These are phyloP conservation scores for Drosophila robusta DNA, from an alignment of 2,888 invertebrate genomes.

Conservation along the genomic window DNA sequence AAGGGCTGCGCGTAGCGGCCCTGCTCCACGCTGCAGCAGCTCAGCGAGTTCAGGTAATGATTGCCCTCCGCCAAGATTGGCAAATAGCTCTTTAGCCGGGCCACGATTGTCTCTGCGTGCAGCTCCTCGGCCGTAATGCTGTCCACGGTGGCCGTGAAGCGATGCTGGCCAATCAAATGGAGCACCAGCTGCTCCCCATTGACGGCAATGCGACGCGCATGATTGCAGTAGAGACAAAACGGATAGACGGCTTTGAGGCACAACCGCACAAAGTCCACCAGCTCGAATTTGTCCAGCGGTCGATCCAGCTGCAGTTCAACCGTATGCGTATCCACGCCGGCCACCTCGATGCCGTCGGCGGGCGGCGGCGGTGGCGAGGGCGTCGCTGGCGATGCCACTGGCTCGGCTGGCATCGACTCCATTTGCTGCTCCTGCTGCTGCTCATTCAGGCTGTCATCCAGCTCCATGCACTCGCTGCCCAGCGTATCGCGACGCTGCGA, in stretches of 20 bases:
- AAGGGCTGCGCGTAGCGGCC: slow-evolving; percentile 81
- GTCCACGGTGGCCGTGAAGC: slow-evolving; percentile 91
- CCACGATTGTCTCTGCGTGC: slow-evolving; percentile 89
- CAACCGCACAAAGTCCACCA: slow-evolving; percentile 90
- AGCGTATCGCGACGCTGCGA: slow-evolving; percentile 62
- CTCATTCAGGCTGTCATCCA: slow-evolving; percentile 58
- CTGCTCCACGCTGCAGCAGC: slow-evolving; percentile 88
- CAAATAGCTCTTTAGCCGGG: slow-evolving; percentile 87
- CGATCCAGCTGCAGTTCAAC: slow-evolving; percentile 90
- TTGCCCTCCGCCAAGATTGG: slow-evolving; percentile 86
- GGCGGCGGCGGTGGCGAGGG: slow-evolving; percentile 45
- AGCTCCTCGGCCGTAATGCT: slow-evolving; percentile 91
- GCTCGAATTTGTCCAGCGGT: slow-evolving; percentile 90
- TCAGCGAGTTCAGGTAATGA: slow-evolving; percentile 90
- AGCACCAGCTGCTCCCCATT: slow-evolving; percentile 92
- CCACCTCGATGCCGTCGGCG: slow-evolving; percentile 86
- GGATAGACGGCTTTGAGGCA: slow-evolving; percentile 90
- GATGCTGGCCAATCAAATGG: slow-evolving; percentile 92
- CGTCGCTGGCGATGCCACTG: background rate
- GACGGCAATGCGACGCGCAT: slow-evolving; percentile 93
- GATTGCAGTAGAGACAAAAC: slow-evolving; percentile 93
- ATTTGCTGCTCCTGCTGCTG: background rate
- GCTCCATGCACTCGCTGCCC: slow-evolving; percentile 73
- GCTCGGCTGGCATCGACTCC: background rate
- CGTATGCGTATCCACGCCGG: slow-evolving; percentile 88